Conservation (phyloP, 30 jellyfish, hydroid and myxozoan species). For the Catostylus mosaicus region DNA sequence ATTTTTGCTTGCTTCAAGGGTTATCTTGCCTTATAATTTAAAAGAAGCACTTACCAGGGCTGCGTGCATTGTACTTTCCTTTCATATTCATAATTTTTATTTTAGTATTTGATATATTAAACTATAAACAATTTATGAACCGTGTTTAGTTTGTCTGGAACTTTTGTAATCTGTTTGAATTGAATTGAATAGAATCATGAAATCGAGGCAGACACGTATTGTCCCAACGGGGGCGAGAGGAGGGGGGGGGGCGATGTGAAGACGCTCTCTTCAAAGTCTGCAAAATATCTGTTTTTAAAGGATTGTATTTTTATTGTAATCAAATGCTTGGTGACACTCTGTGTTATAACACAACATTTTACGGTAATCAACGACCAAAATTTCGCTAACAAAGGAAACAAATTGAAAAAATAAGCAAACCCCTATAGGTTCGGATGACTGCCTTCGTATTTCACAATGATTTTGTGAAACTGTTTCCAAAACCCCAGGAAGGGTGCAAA, state of each 20-base stretch:
- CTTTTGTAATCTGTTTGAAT: background rate
- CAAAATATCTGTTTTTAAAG: too few species aligned
- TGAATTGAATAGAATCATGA: background rate
- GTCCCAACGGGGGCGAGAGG: background rate
- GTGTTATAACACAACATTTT: too few species aligned
- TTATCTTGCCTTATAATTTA: too few species aligned
- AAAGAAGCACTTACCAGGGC: background rate
- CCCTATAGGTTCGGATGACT: background rate
- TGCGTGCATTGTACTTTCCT: slow-evolving; percentile 10
- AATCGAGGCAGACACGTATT: background rate
- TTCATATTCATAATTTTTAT: background rate
- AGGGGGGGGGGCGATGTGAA: too few species aligned
- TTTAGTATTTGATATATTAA: background rate
- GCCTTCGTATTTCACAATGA: background rate
- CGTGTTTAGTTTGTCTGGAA: background rate
- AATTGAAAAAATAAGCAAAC: too few species aligned
- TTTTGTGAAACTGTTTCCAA: background rate
- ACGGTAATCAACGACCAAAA: too few species aligned
- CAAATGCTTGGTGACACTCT: too few species aligned
- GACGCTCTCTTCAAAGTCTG: too few species aligned
- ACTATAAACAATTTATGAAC: background rate
- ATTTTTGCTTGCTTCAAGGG: too few species aligned
- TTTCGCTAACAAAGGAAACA: too few species aligned
- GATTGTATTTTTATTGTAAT: too few species aligned
- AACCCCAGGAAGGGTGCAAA: background rate